Percentiles rank a stretch among this genome's conserved stretches.
phyloP scores from a whole-genome alignment of 2,113 vertebrate genomes.

The Capricornis sumatraensis region DNA sequence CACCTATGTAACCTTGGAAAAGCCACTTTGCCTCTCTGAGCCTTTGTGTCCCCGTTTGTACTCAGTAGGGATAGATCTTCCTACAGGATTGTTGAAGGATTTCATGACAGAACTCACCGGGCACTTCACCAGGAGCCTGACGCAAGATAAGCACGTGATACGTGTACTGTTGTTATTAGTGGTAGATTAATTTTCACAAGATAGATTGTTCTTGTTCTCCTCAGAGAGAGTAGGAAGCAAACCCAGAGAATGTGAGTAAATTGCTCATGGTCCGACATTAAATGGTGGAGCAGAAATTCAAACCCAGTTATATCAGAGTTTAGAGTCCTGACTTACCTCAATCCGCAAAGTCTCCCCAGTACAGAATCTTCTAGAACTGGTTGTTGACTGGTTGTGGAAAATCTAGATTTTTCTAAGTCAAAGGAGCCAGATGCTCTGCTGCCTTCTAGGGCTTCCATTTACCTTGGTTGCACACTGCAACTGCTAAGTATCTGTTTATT shows the following conservation, averaged over 20 bases:
- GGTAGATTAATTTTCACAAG: not conserved
- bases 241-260: not conserved
- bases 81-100: not conserved
- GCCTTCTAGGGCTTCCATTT: not conserved
- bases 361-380: constrained; percentile 3
- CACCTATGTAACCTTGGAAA: not conserved
- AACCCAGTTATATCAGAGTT: not conserved
- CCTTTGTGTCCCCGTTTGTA: not conserved
- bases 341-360: not conserved
- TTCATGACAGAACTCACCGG: not conserved
- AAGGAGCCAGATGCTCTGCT: not conserved
- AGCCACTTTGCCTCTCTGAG: not conserved
- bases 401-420: not conserved
- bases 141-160: accelerated
- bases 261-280: not conserved
- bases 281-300: not conserved
- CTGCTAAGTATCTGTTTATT: not conserved
- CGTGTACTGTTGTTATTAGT: not conserved
- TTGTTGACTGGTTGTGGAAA: not conserved
- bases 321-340: not conserved
- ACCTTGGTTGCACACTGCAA: not conserved
- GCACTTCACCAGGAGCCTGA: not conserved
- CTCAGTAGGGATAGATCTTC: not conserved
- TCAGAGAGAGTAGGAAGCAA: not conserved
- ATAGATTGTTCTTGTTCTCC: not conserved